Evolutionary conservation across 2,797 vertebrate species (phyloP).

Genomic region (Taenioides sp.): DNA sequence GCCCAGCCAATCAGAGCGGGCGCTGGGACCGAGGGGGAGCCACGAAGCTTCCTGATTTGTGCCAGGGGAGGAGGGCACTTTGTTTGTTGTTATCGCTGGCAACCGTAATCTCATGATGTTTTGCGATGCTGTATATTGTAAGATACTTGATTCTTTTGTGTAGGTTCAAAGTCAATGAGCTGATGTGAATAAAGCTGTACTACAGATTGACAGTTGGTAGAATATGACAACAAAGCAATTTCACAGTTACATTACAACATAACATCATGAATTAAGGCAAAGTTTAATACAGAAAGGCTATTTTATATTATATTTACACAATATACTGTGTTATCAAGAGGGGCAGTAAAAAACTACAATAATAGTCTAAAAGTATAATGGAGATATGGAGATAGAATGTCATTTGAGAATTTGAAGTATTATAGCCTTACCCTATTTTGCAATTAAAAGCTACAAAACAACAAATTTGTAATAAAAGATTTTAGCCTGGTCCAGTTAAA

Average conservation of each 20-base stretch:
- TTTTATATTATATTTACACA: background rate
- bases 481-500: constrained; percentile 11
- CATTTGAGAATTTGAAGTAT: too few relatives aligned
- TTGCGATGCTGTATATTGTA: background rate
- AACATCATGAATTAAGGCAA: background rate
- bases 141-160: background rate
- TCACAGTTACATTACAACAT: background rate
- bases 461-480: background rate
- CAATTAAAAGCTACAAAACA: background rate
- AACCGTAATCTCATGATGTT: constrained; percentile 1
- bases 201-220: background rate
- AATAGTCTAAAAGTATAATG: background rate
- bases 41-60: constrained; percentile 29
- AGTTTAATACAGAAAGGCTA: background rate
- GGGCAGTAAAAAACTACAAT: background rate
- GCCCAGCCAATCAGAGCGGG: constrained; percentile 67
- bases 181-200: background rate
- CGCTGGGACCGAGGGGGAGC: constrained; percentile 34
- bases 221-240: background rate
- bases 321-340: background rate
- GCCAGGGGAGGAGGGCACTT: constrained; percentile 21
- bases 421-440: background rate
- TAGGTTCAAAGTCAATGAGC: background rate
- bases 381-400: background rate
- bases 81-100: constrained; percentile 9